Conservation (phyloP, 2,113 vertebrate genomes). For the Toxotes chatareus region DNA sequence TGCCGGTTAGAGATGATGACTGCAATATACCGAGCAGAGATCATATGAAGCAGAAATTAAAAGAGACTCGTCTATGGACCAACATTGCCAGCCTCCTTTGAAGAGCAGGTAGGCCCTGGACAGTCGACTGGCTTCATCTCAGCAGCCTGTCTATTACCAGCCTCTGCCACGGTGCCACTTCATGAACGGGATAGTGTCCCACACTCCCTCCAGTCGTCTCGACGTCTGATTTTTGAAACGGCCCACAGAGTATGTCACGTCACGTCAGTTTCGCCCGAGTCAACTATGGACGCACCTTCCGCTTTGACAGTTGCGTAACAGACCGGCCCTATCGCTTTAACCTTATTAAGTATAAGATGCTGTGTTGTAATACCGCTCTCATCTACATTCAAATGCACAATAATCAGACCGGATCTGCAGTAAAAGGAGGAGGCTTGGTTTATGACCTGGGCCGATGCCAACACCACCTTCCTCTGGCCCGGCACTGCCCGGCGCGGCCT, state of each 20-base stretch:
- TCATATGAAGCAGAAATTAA: neutral
- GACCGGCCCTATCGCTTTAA: slow-evolving; percentile 58
- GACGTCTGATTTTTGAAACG: slow-evolving; percentile 44
- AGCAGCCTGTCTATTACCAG: slow-evolving; percentile 43
- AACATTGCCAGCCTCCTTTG: neutral
- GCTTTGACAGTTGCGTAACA: slow-evolving; percentile 79
- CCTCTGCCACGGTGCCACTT: slow-evolving; percentile 38
- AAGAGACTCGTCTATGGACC: neutral
- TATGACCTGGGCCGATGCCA: slow-evolving; percentile 57
- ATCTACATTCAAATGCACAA: slow-evolving; percentile 16
- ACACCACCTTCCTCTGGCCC: slow-evolving; percentile 24
- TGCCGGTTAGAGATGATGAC: neutral
- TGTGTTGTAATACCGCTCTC: slow-evolving; percentile 41
- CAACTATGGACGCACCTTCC: slow-evolving; percentile 71
- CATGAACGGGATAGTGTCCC: slow-evolving; percentile 26
- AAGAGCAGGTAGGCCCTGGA: slow-evolving; percentile 41
- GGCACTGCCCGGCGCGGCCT: slow-evolving; percentile 73
- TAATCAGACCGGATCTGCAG: slow-evolving; percentile 34
- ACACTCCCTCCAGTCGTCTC: slow-evolving; percentile 39
- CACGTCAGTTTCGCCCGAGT: slow-evolving; percentile 56
- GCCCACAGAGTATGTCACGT: neutral
- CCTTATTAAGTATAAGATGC: slow-evolving; percentile 41
- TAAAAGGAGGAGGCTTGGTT: slow-evolving; percentile 8
- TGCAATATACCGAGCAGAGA: neutral
- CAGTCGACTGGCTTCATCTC: slow-evolving; percentile 40